Conservation (phyloP, 2,888 invertebrate genomes). For the Holacanthella duospinosa region DNA sequence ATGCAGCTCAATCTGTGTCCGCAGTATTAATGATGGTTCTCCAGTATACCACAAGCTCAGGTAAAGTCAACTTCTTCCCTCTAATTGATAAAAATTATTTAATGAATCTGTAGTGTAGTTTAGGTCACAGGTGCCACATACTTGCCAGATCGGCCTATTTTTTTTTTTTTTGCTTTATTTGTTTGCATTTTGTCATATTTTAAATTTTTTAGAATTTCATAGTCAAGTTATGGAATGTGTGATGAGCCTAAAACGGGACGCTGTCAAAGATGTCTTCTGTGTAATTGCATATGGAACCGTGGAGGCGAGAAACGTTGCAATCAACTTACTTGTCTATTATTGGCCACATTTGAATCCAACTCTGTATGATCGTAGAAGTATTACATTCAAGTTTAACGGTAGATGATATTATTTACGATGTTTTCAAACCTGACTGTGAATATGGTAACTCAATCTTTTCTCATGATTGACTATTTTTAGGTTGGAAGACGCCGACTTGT, state of each 20-base stretch:
- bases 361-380: slow-evolving; percentile 75
- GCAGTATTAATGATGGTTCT: slow-evolving; percentile 96
- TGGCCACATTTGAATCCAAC: slow-evolving; percentile 97
- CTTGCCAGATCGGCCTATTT: too few relatives aligned
- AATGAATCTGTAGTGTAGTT: too few relatives aligned
- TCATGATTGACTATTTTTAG: slow-evolving; percentile 38
- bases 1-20: slow-evolving; percentile 73
- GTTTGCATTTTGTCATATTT: too few relatives aligned
- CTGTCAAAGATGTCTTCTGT: slow-evolving; percentile 84
- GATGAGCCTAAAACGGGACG: slow-evolving; percentile 83
- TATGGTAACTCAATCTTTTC: background rate
- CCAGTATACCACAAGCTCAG: slow-evolving; percentile 86
- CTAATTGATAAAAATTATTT: too few relatives aligned
- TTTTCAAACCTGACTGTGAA: too few relatives aligned
- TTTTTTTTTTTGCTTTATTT: too few relatives aligned
- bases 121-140: too few relatives aligned
- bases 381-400: slow-evolving; percentile 80
- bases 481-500: slow-evolving; percentile 52
- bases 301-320: slow-evolving; percentile 85
- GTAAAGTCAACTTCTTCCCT: too few relatives aligned
- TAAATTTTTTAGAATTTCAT: slow-evolving; percentile 63
- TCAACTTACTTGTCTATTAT: slow-evolving; percentile 93
- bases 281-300: slow-evolving; percentile 95
- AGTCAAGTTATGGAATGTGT: slow-evolving; percentile 91
- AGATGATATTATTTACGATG: slow-evolving; percentile 40